Conservation (phyloP, 2,797 vertebrate genomes). For the Peromyscus melanophrys region DNA sequence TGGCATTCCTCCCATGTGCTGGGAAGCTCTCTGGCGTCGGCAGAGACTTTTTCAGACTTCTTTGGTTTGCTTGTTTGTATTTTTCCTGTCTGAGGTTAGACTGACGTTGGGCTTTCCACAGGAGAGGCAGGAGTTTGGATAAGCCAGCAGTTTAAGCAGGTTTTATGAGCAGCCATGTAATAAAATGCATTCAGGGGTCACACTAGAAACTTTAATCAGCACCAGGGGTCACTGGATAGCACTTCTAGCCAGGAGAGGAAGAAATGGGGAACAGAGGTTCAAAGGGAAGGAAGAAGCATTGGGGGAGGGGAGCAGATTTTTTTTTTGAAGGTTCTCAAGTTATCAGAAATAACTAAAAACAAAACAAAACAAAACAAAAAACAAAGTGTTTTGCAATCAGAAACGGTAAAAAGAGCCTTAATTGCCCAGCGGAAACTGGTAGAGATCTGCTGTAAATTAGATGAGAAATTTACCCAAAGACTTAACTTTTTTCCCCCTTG, state of each 20-base stretch:
- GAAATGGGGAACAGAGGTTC: slow-evolving; percentile 83
- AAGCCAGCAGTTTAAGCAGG: slow-evolving; percentile 87
- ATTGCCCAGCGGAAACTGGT: slow-evolving; percentile 85
- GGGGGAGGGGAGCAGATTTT: slow-evolving; percentile 42
- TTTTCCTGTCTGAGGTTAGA: slow-evolving; percentile 79
- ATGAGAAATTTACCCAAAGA: slow-evolving; percentile 86
- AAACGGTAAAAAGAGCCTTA: slow-evolving; percentile 78
- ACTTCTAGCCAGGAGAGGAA: slow-evolving; percentile 86
- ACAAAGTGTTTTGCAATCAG: slow-evolving; percentile 83
- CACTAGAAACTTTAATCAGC: slow-evolving; percentile 93
- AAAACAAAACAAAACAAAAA: too few relatives aligned
- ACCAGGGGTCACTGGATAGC: slow-evolving; percentile 94
- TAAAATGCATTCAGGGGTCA: slow-evolving; percentile 92
- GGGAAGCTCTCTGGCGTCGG: not conserved
- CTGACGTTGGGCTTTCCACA: slow-evolving; percentile 80
- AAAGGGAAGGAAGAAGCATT: slow-evolving; percentile 41
- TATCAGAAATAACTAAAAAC: slow-evolving; percentile 73
- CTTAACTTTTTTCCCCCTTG: slow-evolving; percentile 76
- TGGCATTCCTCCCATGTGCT: not conserved
- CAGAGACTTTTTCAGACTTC: not conserved
- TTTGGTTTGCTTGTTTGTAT: slow-evolving; percentile 4
- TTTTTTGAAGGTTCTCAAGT: slow-evolving; percentile 67
- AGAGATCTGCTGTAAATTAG: slow-evolving; percentile 86
- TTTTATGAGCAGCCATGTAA: slow-evolving; percentile 93
- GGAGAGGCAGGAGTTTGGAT: slow-evolving; percentile 86